These are phyloP conservation scores for Leucosticte australis DNA, from an alignment of 2,113 vertebrate species.

Conservation along the genomic window DNA sequence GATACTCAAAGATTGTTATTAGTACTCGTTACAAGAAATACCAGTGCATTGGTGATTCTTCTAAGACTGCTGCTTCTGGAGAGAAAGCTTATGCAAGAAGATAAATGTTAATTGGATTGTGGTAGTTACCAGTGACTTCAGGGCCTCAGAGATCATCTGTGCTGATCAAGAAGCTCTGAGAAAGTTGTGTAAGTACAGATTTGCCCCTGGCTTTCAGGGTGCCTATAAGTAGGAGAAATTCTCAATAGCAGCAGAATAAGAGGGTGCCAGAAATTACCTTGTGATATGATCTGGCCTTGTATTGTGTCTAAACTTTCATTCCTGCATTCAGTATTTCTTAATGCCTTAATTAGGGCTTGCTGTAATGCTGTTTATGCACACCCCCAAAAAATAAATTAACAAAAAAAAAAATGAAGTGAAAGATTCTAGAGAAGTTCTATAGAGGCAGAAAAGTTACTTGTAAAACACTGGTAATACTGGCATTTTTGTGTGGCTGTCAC, in stretches of 20 bases:
- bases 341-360: not conserved
- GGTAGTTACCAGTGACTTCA: not conserved
- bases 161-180: not conserved
- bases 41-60: not conserved
- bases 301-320: not conserved
- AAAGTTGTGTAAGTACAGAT: not conserved
- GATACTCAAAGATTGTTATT: not conserved
- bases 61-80: not conserved
- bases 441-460: not conserved
- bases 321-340: not conserved
- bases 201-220: not conserved
- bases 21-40: not conserved
- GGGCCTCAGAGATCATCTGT: not conserved
- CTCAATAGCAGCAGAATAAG: not conserved
- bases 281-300: not conserved
- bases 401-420: not conserved
- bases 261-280: not conserved
- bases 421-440: not conserved
- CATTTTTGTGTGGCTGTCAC: not conserved
- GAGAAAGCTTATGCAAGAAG: not conserved
- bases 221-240: not conserved
- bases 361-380: not conserved
- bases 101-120: not conserved
- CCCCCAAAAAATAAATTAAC: not conserved
- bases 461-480: not conserved